These are phyloP conservation scores for Lamproptera curius DNA, from an alignment of 2,888 invertebrate species.

Conservation along the genomic window DNA sequence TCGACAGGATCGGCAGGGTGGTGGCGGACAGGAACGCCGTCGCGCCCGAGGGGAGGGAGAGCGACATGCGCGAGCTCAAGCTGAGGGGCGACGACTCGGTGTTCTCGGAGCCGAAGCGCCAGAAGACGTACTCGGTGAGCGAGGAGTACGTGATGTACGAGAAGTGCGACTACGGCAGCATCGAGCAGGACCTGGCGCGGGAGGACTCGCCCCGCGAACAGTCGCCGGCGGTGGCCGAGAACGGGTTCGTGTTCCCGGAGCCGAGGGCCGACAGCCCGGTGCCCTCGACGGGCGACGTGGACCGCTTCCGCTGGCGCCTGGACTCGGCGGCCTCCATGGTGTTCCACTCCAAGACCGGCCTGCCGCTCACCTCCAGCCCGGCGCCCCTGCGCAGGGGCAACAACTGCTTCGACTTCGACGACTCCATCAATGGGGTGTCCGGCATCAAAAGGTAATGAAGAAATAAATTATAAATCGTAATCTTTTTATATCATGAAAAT, in stretches of 20 bases:
- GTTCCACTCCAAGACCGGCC: slow-evolving; percentile 88
- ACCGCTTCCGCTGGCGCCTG: slow-evolving; percentile 84
- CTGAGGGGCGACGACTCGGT: slow-evolving; percentile 60
- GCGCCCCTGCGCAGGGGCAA: slow-evolving; percentile 88
- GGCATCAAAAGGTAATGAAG: slow-evolving; percentile 86
- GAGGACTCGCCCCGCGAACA: slow-evolving; percentile 49
- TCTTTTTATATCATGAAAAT: background rate
- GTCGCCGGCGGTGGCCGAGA: slow-evolving; percentile 24
- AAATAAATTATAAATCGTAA: slow-evolving; percentile 10
- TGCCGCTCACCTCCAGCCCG: slow-evolving; percentile 91
- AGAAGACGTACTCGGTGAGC: slow-evolving; percentile 58
- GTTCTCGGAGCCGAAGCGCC: slow-evolving; percentile 55
- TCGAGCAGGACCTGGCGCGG: slow-evolving; percentile 53
- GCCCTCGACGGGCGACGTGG: slow-evolving; percentile 84
- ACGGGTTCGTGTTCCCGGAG: slow-evolving; percentile 44
- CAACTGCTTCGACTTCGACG: slow-evolving; percentile 90
- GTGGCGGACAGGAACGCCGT: slow-evolving; percentile 48
- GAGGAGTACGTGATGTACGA: slow-evolving; percentile 63
- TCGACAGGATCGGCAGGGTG: slow-evolving; percentile 57
- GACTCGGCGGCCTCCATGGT: slow-evolving; percentile 90
- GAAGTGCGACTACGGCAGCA: slow-evolving; percentile 66
- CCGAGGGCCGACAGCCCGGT: slow-evolving; percentile 60
- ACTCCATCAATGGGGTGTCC: slow-evolving; percentile 85
- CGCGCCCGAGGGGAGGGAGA: slow-evolving; percentile 31
- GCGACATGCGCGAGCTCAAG: slow-evolving; percentile 57